Conservation (phyloP, 2,113 vertebrate species). For the Mus spicilegus region DNA sequence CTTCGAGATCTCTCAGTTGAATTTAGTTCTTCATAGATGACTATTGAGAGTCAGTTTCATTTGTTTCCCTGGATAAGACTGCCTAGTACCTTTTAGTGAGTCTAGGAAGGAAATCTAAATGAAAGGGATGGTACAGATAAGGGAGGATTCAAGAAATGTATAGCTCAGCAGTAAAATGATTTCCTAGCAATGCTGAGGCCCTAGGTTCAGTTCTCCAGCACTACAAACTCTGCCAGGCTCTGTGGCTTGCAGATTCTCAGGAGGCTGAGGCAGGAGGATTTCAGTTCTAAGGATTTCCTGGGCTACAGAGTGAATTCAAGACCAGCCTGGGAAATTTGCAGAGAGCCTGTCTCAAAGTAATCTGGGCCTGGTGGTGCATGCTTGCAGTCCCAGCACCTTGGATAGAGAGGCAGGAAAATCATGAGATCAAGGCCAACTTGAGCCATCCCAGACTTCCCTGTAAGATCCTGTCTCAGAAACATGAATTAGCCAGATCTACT, state of each 20-base stretch:
- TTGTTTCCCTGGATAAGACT: neutral
- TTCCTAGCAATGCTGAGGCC: neutral
- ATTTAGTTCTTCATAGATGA: slow-evolving; percentile 7
- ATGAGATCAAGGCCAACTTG: neutral
- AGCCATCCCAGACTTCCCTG: neutral
- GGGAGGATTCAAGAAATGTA: neutral
- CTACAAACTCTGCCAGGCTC: neutral
- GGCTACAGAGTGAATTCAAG: neutral
- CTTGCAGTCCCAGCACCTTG: neutral
- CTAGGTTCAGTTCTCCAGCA: neutral
- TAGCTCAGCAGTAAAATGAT: neutral
- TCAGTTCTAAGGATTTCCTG: neutral
- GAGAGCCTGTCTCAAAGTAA: neutral
- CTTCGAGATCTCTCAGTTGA: neutral
- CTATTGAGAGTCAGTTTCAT: neutral
- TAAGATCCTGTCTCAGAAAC: neutral
- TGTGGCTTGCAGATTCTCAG: neutral
- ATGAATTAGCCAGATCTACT: neutral
- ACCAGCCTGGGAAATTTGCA: neutral
- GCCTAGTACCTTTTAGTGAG: neutral
- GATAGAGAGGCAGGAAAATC: neutral
- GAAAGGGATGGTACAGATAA: neutral
- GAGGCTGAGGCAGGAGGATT: neutral
- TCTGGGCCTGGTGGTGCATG: neutral
- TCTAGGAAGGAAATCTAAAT: neutral